Base-by-base conservation (phyloP, 1,140 invertebrate genomes). In the Liolophura sinensis region DNA sequence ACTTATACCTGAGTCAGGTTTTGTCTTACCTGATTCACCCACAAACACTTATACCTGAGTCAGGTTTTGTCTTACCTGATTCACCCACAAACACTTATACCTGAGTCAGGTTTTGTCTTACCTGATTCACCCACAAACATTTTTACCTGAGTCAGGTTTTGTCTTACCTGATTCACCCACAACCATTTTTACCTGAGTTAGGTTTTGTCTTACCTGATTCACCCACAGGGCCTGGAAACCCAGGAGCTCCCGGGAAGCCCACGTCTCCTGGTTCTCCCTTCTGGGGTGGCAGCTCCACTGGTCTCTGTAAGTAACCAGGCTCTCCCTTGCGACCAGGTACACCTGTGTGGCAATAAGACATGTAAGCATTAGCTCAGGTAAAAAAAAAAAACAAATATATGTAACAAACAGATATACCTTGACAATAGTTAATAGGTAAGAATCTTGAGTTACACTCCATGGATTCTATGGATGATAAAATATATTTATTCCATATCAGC, bases 391-490 rank as follows among this genome's bases (percentile, higher is more conserved):
- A 24, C 31, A 40, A 9, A 40, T 40, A 40, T 40, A 40, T 82
- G 83, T 51, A 83, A 79, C 49, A 88, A 89, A n/a, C 31, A 40
- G 31, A 40, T 40, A 40, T 40, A 40, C 31, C 31, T 40, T 40
- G 31, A 40, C 9, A 9, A 5, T 9, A 40, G 31, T 9, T 9
- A 40, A 40, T 5, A 40, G 9, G 31, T 40, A 40, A 3, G 9
- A 40, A 40, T 9, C 31, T 40, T 40, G 9, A 40, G 31, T 9
- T 40, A 9, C 9, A 5, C 9, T 40, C 31, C 9, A 9, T 40
- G 9, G 31, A 40, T 5, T 40, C 31, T 40, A 40, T 40, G 31
- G 31, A 40, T 40, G 31, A 40, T 9, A 40, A 40, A 40, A 40
- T 40, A 5, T 40, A 40, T 40, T 40, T 40, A 40, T 40, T 40